These are phyloP conservation scores for Tyrannus savana DNA, from an alignment of 2,113 vertebrate genomes.

Conservation along the genomic window DNA sequence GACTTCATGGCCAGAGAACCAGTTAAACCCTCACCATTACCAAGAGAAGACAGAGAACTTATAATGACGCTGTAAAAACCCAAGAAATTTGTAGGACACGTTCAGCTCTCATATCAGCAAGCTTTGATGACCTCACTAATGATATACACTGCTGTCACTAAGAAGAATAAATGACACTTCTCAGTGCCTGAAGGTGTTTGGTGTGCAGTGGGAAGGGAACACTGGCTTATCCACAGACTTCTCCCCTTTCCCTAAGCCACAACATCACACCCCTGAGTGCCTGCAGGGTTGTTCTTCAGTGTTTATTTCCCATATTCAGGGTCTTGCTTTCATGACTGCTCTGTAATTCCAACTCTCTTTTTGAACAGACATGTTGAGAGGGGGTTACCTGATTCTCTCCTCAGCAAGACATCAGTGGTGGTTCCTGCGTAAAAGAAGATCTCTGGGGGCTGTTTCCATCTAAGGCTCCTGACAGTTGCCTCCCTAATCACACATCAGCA, in stretches of 20 bases:
- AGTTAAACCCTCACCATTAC: not conserved
- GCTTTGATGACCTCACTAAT: not conserved
- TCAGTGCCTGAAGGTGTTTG: not conserved
- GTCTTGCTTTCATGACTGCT: not conserved
- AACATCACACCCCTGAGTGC: not conserved
- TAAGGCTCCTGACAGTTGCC: not conserved
- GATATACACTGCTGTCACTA: not conserved
- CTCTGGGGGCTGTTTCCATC: not conserved
- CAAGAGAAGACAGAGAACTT: not conserved
- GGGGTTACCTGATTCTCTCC: not conserved
- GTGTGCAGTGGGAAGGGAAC: not conserved
- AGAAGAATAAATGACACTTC: not conserved
- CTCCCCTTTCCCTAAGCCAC: not conserved
- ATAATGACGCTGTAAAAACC: rapidly evolving
- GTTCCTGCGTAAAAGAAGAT: not conserved
- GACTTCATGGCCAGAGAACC: not conserved
- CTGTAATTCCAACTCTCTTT: not conserved
- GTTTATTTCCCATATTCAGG: not conserved
- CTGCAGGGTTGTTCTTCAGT: not conserved
- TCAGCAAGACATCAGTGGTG: not conserved
- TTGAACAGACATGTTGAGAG: not conserved
- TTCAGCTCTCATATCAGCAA: not conserved
- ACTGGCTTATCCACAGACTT: not conserved
- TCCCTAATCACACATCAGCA: not conserved
- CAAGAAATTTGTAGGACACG: not conserved